Evolutionary conservation across 2,797 vertebrate genomes (phyloP).

Genomic region (Macropodus opercularis): DNA sequence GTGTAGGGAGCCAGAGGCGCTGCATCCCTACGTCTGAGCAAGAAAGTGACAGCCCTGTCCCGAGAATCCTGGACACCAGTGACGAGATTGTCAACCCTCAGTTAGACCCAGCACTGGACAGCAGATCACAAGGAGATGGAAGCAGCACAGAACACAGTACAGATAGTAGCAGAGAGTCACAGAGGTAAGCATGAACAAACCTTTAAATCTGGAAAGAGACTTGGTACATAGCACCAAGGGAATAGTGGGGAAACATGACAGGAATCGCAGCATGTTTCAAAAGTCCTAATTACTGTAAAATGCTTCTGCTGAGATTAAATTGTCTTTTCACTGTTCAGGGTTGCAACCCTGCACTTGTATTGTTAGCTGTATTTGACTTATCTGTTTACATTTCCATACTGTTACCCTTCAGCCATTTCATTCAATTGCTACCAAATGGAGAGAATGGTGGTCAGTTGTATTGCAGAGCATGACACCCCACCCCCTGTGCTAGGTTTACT

Average conservation of each 20-base stretch:
- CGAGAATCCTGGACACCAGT: constrained; percentile 47
- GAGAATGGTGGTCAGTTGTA: constrained; percentile 50
- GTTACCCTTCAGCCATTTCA: constrained; percentile 55
- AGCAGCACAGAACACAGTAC: constrained; percentile 68
- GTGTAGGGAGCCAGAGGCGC: constrained; percentile 73
- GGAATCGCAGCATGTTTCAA: constrained; percentile 46
- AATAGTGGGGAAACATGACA: constrained; percentile 50
- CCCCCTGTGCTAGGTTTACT: constrained; percentile 31
- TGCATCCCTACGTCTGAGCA: constrained; percentile 75
- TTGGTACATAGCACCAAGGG: constrained; percentile 44
- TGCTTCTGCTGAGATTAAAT: constrained; percentile 55
- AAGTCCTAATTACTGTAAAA: constrained; percentile 61
- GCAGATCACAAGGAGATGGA: constrained; percentile 67
- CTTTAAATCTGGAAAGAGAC: constrained; percentile 33
- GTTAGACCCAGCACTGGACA: constrained; percentile 61
- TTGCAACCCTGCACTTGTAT: constrained; percentile 32
- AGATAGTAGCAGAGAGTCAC: constrained; percentile 79
- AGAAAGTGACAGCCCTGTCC: constrained; percentile 54
- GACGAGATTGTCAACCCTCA: constrained; percentile 52
- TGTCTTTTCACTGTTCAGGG: constrained; percentile 57
- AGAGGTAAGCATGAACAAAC: constrained; percentile 78
- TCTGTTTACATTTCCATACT: constrained; percentile 70
- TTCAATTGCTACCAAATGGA: constrained; percentile 79
- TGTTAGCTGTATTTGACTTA: constrained; percentile 70
- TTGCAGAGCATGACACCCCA: constrained; percentile 41